A percentile compares a stretch with the other conserved stretches of the same genome.
phyloP scores from a whole-genome alignment of 1,140 invertebrate genomes.

The Panulirus ornatus region DNA sequence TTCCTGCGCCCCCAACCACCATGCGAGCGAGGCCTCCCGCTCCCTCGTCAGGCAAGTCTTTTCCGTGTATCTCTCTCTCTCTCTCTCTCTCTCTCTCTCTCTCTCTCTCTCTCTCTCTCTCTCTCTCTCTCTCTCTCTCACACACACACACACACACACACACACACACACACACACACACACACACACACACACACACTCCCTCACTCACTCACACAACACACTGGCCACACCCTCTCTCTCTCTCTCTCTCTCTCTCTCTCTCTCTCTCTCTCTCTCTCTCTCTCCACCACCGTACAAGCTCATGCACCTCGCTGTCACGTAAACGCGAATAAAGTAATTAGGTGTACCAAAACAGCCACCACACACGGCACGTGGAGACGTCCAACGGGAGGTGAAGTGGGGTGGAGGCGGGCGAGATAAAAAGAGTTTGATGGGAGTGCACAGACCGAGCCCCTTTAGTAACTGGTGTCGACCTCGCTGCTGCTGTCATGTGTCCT shows the following conservation, averaged over 20 bases:
- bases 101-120: background rate
- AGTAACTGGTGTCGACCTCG: too few species aligned
- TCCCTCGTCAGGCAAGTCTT: background rate
- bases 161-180: background rate
- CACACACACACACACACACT: background rate
- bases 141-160: background rate
- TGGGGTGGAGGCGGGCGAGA: background rate
- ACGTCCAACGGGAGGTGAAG: background rate
- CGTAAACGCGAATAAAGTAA: too few species aligned
- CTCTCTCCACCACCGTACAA: background rate
- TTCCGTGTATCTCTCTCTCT: background rate
- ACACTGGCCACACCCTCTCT: too few species aligned
- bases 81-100: background rate
- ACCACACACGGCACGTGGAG: too few species aligned
- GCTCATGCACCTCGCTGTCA: too few species aligned
- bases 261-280: conserved; percentile 2
- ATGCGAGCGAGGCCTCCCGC: too few species aligned
- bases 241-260: too few species aligned
- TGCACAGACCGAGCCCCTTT: too few species aligned
- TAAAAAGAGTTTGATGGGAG: background rate
- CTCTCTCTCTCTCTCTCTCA: background rate
- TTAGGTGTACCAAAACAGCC: too few species aligned
- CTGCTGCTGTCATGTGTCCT: too few species aligned
- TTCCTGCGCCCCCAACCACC: too few species aligned
- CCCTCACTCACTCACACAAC: too few species aligned